A percentile compares a stretch with the other conserved stretches of the same genome.
phyloP scores from a whole-genome alignment of 2,797 vertebrate genomes.

The Threskiornis aethiopicus region DNA sequence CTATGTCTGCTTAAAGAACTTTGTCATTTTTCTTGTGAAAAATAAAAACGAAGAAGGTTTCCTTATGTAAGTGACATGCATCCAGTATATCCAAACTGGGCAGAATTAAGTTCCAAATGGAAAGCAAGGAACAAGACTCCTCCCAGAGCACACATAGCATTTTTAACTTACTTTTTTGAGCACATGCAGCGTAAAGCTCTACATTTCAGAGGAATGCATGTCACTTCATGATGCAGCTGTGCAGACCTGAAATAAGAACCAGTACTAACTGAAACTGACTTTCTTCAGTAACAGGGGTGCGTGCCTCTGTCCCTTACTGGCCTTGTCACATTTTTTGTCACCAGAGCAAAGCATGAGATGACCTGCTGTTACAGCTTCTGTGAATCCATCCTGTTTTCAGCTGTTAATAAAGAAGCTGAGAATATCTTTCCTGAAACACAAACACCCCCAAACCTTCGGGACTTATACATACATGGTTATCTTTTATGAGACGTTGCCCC shows the following conservation, averaged over 20 bases:
- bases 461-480: background rate
- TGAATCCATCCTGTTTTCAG: background rate
- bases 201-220: background rate
- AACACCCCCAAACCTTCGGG: background rate
- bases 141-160: background rate
- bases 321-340: background rate
- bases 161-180: background rate
- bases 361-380: background rate
- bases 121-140: background rate
- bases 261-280: background rate
- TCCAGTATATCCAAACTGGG: background rate
- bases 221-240: background rate
- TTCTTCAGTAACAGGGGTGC: background rate
- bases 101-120: background rate
- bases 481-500: background rate
- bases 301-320: background rate
- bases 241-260: background rate
- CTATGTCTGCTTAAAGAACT: background rate
- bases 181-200: background rate
- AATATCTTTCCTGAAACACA: background rate
- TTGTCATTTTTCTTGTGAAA: background rate
- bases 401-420: background rate
- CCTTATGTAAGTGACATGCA: background rate
- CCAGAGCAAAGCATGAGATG: background rate
- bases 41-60: background rate